Evolutionary conservation across 2,113 vertebrate species (phyloP).

Genomic region (Eudorcas thomsonii): DNA sequence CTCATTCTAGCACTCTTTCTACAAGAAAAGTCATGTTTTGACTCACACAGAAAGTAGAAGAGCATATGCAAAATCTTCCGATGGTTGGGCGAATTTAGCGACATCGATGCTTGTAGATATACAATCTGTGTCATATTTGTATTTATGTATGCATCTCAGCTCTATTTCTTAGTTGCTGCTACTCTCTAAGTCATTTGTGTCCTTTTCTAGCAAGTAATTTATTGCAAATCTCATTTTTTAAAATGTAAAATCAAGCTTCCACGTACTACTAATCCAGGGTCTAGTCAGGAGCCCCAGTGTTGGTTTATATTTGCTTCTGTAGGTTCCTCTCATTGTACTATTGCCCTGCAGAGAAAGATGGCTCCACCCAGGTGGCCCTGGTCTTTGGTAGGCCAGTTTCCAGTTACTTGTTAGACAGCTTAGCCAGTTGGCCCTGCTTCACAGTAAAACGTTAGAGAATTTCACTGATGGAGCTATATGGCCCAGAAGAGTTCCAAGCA

Average conservation of each 20-base stretch:
- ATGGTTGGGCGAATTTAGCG: neutral
- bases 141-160: constrained; percentile 24
- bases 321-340: neutral
- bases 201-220: constrained; percentile 14
- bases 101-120: neutral
- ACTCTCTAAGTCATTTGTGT: neutral
- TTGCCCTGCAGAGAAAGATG: neutral
- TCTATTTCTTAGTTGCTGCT: neutral
- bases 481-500: neutral
- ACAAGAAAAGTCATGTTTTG: neutral
- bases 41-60: constrained; percentile 6
- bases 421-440: neutral
- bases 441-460: neutral
- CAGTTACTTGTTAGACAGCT: neutral
- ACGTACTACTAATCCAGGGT: neutral
- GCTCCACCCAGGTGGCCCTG: neutral
- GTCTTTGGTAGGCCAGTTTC: neutral
- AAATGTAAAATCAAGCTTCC: constrained; percentile 4
- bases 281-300: neutral
- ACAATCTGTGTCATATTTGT: constrained; percentile 24
- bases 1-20: neutral
- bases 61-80: constrained; percentile 22
- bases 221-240: neutral
- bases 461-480: neutral
- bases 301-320: neutral